Base-by-base conservation (phyloP, 37 sponge, comb jelly and placozoan species). In the Chondrosia reniformis region DNA sequence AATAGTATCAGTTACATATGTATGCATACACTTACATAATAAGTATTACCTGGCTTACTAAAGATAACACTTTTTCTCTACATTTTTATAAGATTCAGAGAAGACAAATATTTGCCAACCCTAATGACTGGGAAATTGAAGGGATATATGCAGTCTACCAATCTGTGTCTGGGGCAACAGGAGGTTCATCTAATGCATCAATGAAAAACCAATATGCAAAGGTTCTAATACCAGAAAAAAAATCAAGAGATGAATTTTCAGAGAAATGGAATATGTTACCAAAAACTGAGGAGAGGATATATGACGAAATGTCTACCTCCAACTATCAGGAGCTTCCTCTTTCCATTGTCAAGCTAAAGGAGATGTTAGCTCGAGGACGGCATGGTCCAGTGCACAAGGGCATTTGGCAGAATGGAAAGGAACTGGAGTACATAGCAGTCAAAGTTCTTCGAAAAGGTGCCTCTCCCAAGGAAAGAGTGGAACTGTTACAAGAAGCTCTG, bases 361-460 rank as follows among this genome's bases (percentile, higher is more conserved):
- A 40, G 36, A 7, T 34, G 17, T 39, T 69, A 38, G 72, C 44
- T 4, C 19, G 41, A 34, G 72, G 72, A 34, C 42, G 42, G 43
- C 42, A 40, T 40, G 72, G 72, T 24, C 24, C 12, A 43, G 72
- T 69, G 44, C 41, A 69, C 43, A 69, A 69, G 41, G 72, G 72
- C 4, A 69, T 8, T 1, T 69, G 72, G 41, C 9, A 21, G 19
- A 39, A 13, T 19, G 41, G 22, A 19, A 40, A 69, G 8, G n/a
- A 25, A 8, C 1, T 17, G 7, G 24, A 39, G 15, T 1, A 12
- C 22, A 1, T 39, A 25, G 72, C 72, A 3, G 43, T 69, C n/a
- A 69, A 69, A 24, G 24, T 40, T 2, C 43, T 69, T 7, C 6
- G 9, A 2, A 25, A 69, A 13, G 2, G 41, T 30, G n/a, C n/a